Evolutionary conservation across 2,888 invertebrate genomes (phyloP).

Genomic region (Tinea semifulvella): DNA sequence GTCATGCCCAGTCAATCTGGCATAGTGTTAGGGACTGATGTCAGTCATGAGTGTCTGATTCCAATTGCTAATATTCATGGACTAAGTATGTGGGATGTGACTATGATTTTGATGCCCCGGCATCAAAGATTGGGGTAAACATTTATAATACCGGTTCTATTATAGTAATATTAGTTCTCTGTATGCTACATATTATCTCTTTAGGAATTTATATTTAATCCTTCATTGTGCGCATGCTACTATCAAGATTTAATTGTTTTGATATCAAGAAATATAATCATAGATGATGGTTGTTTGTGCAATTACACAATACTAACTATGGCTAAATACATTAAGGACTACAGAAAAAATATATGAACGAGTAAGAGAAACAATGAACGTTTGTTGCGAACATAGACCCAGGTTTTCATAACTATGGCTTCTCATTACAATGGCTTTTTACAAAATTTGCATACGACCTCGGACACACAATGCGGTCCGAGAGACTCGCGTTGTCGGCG

Average conservation of each 20-base stretch:
- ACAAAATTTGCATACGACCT: constrained; percentile 48
- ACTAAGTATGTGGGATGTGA: too few species aligned
- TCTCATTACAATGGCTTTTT: constrained; percentile 34
- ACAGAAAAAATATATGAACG: constrained; percentile 4
- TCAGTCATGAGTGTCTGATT: too few species aligned
- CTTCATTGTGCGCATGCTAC: neutral
- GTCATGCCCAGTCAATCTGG: too few species aligned
- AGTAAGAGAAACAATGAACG: constrained; percentile 22
- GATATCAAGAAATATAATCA: neutral
- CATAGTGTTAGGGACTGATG: too few species aligned
- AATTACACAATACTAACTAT: constrained; percentile 2
- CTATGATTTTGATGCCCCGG: too few species aligned
- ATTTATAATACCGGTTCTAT: too few species aligned
- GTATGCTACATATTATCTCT: too few species aligned
- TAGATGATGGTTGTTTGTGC: neutral
- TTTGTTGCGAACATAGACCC: constrained; percentile 20
- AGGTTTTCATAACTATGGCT: constrained; percentile 48
- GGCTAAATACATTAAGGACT: constrained; percentile 7
- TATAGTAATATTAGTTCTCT: too few species aligned
- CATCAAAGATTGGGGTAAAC: too few species aligned
- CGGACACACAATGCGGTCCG: constrained; percentile 38
- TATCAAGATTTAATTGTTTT: neutral
- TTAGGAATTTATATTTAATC: too few species aligned
- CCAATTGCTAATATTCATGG: too few species aligned
- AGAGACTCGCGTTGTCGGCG: constrained; percentile 49